Evolutionary conservation across 2,888 invertebrate genomes (phyloP).

Genomic region (Liopterus haemorrhoidalis): DNA sequence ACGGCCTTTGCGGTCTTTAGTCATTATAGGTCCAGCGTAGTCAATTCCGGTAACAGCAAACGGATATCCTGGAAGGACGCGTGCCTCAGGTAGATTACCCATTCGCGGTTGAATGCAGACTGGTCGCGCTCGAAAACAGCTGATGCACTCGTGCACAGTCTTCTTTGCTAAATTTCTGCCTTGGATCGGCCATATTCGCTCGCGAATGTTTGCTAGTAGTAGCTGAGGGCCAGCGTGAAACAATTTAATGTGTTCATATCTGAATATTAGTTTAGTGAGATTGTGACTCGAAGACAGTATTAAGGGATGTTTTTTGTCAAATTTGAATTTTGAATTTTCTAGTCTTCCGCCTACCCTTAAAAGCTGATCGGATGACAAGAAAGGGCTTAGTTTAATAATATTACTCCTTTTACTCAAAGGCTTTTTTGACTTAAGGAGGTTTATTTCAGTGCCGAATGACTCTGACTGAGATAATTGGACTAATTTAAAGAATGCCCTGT

Average conservation of each 20-base stretch:
- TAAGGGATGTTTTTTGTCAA: constrained; percentile 25
- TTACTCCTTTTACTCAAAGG: no score
- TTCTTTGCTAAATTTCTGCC: constrained; percentile 23
- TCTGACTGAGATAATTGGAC: no score
- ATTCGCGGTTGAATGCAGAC: constrained; percentile 1
- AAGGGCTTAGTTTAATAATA: background rate
- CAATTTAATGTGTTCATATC: constrained; percentile 15
- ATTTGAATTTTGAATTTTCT: constrained; percentile 16
- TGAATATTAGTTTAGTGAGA: constrained; percentile 23
- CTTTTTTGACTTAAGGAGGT: no score
- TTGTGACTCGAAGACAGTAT: constrained; percentile 24
- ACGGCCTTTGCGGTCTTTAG: constrained; percentile 13
- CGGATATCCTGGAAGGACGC: constrained; percentile 4
- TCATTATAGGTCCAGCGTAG: constrained; percentile 17
- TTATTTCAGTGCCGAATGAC: no score
- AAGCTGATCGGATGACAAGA: constrained; percentile 17
- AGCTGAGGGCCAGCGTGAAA: constrained; percentile 29
- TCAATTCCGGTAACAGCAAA: constrained; percentile 17
- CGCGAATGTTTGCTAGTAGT: constrained; percentile 20
- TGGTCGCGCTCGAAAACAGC: constrained; percentile 19
- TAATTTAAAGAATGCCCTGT: no score
- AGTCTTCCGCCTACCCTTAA: constrained; percentile 28
- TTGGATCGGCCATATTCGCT: constrained; percentile 31
- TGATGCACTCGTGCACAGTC: constrained; percentile 22
- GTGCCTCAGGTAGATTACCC: constrained; percentile 13